phyloP scores from a whole-genome alignment of 2,113 vertebrate genomes.

The Coryphaenoides rupestris region DNA sequence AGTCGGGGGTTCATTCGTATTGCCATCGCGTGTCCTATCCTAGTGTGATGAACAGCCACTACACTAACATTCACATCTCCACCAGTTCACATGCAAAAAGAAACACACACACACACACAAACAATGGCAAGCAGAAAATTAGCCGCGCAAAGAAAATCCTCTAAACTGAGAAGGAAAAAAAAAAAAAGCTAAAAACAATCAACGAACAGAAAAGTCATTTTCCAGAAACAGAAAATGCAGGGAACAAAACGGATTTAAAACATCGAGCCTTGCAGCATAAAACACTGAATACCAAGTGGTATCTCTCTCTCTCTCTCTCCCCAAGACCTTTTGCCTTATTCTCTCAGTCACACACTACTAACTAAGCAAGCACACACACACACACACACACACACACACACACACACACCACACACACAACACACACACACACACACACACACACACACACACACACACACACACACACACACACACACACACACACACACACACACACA shows the following conservation, averaged over 20 bases:
- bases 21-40: slow-evolving; percentile 41
- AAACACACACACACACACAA: slow-evolving; percentile 16
- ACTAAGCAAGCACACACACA: slow-evolving; percentile 23
- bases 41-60: slow-evolving; percentile 37
- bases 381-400: too few relatives aligned
- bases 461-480: background rate
- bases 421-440: too few relatives aligned
- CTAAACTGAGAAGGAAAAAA: background rate
- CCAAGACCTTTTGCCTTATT: slow-evolving; percentile 8
- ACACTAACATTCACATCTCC: slow-evolving; percentile 37
- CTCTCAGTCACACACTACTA: slow-evolving; percentile 8
- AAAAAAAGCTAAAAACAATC: slow-evolving; percentile 13
- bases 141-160: too few relatives aligned
- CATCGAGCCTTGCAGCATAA: slow-evolving; percentile 44
- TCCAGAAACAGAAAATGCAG: slow-evolving; percentile 30
- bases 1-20: slow-evolving; percentile 34
- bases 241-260: slow-evolving; percentile 25
- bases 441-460: too few relatives aligned
- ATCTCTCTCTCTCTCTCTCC: slow-evolving; percentile 19
- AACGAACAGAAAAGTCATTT: slow-evolving; percentile 6
- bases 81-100: slow-evolving; percentile 62
- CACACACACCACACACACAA: too few relatives aligned
- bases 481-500: too few relatives aligned
- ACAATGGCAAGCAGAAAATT: too few relatives aligned
- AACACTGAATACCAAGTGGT: slow-evolving; percentile 21